Base-by-base conservation (phyloP, 2,888 invertebrate species). In the Sialis lutaria region DNA sequence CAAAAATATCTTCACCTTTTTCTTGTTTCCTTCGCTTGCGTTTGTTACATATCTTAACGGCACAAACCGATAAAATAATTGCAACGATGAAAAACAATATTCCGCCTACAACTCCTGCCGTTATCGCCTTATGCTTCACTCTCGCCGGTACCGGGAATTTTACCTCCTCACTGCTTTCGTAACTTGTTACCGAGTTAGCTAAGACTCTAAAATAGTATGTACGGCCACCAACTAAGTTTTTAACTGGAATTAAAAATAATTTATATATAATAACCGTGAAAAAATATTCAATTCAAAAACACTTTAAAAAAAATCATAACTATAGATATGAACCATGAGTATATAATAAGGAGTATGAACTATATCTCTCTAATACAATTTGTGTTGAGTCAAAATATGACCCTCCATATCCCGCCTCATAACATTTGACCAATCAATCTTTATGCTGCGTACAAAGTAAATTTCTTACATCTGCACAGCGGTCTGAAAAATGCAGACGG, bases 11-110 rank as follows among this genome's bases (percentile, higher is more conserved):
- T 31, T 72, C 75, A 93, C 95, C 93, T 88, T 93, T 92, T 73
- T 92, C 91, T 72, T 92, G 91, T 81, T 91, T 92, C 75, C 91
- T 84, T 61, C 92, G 79, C 72, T 92, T 92, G 64, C 92, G 77
- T 71, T 92, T 91, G 75, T 93, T 95, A 79, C 92, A 92, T 68
- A 93, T 92, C 75, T 95, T 92, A 63, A 95, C 92, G 59, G 92
- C 91, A 74, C 95, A 92, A 63, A 95, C 87, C 59, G 93, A 92
- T 61, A 96, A 79, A 63, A 95, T 90, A 69, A 95, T 91, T 67
- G 93, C 92, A 61, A 95, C 92, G 63, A 95, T 86, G 76, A 95
- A 91, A 77, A 96, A 95, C 64, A 95, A 77, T 61, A 96, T 84
- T 55, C 95, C 95, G 58, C 95, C 95, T 56, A 95, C 91, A 59